These are phyloP conservation scores for Schizopygopsis malacanthus DNA, from an alignment of 2,797 vertebrate genomes.

Conservation along the genomic window DNA sequence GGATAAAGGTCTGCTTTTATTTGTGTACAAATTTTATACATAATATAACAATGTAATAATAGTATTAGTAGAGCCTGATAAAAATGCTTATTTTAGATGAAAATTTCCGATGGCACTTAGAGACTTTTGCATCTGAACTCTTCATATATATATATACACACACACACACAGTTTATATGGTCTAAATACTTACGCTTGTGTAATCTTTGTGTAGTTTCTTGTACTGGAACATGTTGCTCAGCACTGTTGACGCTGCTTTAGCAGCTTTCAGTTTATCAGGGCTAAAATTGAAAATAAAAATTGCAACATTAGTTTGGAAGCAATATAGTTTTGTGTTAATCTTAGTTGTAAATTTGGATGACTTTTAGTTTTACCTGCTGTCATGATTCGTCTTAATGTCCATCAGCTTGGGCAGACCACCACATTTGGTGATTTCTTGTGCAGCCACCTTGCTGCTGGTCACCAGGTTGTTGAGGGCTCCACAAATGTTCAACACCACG, in stretches of 20 bases:
- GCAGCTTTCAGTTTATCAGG: conserved; percentile 76
- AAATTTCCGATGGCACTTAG: too few relatives aligned
- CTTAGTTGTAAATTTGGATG: neutral
- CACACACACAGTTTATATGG: neutral
- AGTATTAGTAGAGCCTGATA: too few relatives aligned
- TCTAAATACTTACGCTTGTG: conserved; percentile 76
- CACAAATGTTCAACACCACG: conserved; percentile 89
- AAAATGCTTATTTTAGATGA: too few relatives aligned
- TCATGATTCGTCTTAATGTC: conserved; percentile 79
- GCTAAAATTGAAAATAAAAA: conserved; percentile 68
- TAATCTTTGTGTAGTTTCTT: conserved; percentile 90
- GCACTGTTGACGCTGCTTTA: conserved; percentile 86
- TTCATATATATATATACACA: too few relatives aligned
- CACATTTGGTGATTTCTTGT: conserved; percentile 83
- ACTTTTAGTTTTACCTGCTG: conserved; percentile 74
- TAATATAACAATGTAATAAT: too few relatives aligned
- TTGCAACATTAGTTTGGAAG: neutral
- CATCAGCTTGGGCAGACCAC: conserved; percentile 85
- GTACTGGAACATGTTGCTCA: conserved; percentile 96
- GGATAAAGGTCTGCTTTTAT: too few relatives aligned
- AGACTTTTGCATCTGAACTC: too few relatives aligned
- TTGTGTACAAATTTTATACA: too few relatives aligned
- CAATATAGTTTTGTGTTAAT: neutral
- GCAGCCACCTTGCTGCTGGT: conserved; percentile 84
- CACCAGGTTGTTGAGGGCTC: conserved; percentile 91